A percentile compares a stretch with the other conserved stretches of the same genome.
These are phyloP conservation scores for Phenganax stokvisi DNA, from an alignment of 92 coral and sea anemone species.

Conservation along the genomic window DNA sequence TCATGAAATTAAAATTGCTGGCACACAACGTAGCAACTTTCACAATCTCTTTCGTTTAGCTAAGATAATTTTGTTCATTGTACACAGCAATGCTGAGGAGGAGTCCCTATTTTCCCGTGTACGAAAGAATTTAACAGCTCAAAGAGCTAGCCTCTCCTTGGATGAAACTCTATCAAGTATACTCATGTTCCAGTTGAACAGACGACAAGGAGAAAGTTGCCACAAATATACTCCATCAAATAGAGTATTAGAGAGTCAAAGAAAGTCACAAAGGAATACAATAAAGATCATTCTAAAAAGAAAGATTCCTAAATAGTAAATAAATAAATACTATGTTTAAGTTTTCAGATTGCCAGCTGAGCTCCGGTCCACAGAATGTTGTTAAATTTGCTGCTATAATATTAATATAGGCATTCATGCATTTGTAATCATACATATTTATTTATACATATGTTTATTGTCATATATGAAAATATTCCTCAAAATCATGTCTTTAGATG, in stretches of 20 bases:
- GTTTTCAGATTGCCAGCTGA: too few relatives aligned
- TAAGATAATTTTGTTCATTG: not conserved
- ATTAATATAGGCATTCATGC: too few relatives aligned
- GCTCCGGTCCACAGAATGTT: too few relatives aligned
- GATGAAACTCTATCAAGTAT: slow-evolving; percentile 30
- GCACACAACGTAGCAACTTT: not conserved
- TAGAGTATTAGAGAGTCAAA: slow-evolving; percentile 4
- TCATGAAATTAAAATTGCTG: too few relatives aligned
- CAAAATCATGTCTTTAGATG: too few relatives aligned
- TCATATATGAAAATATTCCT: too few relatives aligned
- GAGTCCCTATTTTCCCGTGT: slow-evolving; percentile 16
- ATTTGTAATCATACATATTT: too few relatives aligned
- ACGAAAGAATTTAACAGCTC: slow-evolving; percentile 16
- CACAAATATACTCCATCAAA: slow-evolving; percentile 17
- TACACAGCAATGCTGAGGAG: slow-evolving; percentile 38
- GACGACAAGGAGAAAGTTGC: slow-evolving; percentile 17
- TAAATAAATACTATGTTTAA: too few relatives aligned
- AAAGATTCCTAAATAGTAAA: too few relatives aligned
- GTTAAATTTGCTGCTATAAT: too few relatives aligned
- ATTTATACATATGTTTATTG: too few relatives aligned
- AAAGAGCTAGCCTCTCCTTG: slow-evolving; percentile 18
- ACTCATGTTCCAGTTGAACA: slow-evolving; percentile 3
- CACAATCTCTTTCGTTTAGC: slow-evolving; percentile 20
- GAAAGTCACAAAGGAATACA: slow-evolving; percentile 17
- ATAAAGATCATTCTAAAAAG: not conserved